These are phyloP conservation scores for Silvanus unidentatus DNA, from an alignment of 2,888 invertebrate species.

Conservation along the genomic window DNA sequence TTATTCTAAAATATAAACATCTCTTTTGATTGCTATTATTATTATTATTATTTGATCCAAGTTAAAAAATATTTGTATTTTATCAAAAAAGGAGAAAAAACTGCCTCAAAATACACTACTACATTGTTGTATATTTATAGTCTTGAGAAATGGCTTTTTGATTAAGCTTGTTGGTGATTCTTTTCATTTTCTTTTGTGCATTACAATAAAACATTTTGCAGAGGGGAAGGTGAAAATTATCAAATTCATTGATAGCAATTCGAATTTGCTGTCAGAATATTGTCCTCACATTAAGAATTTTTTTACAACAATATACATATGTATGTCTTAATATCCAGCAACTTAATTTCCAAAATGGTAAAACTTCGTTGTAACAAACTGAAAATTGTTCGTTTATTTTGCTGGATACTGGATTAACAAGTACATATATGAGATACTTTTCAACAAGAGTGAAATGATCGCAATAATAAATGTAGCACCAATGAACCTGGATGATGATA, in stretches of 20 bases:
- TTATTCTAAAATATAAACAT: background rate
- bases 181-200: too few species aligned
- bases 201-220: background rate
- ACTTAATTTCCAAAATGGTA: background rate
- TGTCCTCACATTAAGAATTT: background rate
- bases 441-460: too few species aligned
- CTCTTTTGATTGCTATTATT: background rate
- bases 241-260: constrained; percentile 12
- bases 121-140: too few species aligned
- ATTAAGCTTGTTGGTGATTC: too few species aligned
- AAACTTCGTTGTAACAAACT: background rate
- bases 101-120: too few species aligned
- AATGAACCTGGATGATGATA: too few species aligned
- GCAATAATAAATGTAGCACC: too few species aligned
- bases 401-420: too few species aligned
- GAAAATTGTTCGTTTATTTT: background rate
- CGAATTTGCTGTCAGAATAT: too few species aligned
- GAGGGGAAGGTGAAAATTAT: constrained; percentile 14
- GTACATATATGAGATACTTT: too few species aligned
- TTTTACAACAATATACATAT: background rate
- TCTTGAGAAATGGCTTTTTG: too few species aligned
- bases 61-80: background rate
- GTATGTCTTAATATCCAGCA: background rate
- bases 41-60: constrained; percentile 1
- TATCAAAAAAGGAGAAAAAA: too few species aligned